Evolutionary conservation across 2,113 vertebrate species (phyloP).

Genomic region (Naja naja): DNA sequence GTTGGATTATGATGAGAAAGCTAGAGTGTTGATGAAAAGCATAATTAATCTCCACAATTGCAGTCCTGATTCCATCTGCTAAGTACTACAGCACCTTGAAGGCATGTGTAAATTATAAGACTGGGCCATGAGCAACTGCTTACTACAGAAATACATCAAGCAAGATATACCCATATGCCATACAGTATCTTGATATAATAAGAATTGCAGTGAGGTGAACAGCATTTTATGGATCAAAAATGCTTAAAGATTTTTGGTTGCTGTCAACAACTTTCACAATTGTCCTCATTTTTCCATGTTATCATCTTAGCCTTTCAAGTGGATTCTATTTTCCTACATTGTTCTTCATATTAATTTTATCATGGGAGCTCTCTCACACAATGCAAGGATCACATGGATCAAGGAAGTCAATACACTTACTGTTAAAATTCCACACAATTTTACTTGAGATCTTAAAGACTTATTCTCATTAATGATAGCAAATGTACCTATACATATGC

Average conservation of each 20-base stretch:
- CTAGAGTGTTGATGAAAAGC: neutral
- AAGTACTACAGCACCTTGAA: neutral
- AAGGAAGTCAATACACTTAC: neutral
- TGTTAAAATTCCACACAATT: neutral
- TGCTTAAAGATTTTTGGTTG: neutral
- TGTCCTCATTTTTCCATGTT: neutral
- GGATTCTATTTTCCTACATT: neutral
- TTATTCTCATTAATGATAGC: neutral
- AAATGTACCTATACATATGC: neutral
- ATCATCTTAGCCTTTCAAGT: neutral
- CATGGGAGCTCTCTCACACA: neutral
- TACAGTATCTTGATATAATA: too few relatives aligned
- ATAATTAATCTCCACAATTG: neutral
- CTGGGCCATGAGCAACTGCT: neutral
- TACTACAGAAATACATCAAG: neutral
- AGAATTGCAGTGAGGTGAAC: neutral
- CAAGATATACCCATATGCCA: neutral
- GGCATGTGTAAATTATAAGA: neutral
- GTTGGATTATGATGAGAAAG: neutral
- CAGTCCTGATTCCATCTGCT: neutral
- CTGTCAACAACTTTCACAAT: neutral
- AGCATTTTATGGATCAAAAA: neutral
- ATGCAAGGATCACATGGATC: neutral
- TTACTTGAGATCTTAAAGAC: neutral
- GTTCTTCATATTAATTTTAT: neutral